Percentiles rank a stretch among this genome's conserved stretches.
Conservation (phyloP, 1,140 invertebrate genomes). For the Colletes gigas region DNA sequence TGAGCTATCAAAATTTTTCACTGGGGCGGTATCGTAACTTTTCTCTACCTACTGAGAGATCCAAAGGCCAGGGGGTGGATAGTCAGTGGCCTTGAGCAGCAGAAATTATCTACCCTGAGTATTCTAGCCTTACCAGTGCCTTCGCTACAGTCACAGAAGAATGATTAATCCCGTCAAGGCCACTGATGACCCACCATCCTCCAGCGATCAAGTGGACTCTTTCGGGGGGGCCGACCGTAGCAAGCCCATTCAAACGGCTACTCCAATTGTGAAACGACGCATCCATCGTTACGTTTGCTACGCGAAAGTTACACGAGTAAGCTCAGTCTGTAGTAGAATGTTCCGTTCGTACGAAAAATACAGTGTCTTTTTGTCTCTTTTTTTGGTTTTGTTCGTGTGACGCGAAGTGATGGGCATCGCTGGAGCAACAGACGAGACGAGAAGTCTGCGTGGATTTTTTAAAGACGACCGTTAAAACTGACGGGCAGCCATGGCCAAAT, state of each 20-base stretch:
- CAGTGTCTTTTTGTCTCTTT: conserved; percentile 2
- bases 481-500: conserved; percentile 42
- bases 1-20: too few relatives aligned
- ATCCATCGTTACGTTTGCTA: not conserved
- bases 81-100: too few relatives aligned
- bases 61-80: too few relatives aligned
- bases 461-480: not conserved
- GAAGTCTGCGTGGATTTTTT: too few relatives aligned
- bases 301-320: conserved; percentile 33
- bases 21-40: too few relatives aligned
- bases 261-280: conserved; percentile 28
- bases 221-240: not conserved
- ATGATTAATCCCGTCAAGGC: too few relatives aligned
- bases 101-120: too few relatives aligned
- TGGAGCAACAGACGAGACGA: conserved; percentile 51
- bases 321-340: conserved; percentile 55
- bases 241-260: conserved; percentile 19
- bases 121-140: too few relatives aligned
- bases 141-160: too few relatives aligned
- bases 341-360: conserved; percentile 56
- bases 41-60: too few relatives aligned
- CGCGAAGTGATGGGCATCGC: conserved; percentile 38
- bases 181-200: too few relatives aligned
- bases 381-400: not conserved
- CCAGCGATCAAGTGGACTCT: too few relatives aligned